Evolutionary conservation across 2,113 vertebrate species (phyloP), one percentile per base, ranked within the genome.

Genomic region (Brevimyrus niger): DNA sequence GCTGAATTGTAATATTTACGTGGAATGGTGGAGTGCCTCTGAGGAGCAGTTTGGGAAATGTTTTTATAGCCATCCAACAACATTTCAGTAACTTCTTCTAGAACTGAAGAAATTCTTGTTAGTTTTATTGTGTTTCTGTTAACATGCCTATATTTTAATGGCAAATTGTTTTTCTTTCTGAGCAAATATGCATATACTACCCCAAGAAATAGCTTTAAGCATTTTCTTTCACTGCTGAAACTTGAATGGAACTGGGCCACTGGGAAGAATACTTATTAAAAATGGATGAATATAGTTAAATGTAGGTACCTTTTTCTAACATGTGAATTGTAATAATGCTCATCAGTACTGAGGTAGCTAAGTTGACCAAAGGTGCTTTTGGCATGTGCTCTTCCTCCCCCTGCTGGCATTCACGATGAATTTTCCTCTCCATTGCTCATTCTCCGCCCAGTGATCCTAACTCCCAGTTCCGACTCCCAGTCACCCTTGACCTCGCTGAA

Each of bases 401-500:
- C 4, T 10, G 3, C 13, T 76, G 69, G 35, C 35, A 6, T 42
- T 35, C 15, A 80, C 19, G 73, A 80, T 76, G 69, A 35, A 19
- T 80, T 17, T 42, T 80, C 73, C 35, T 42, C 17, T 80, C 73
- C 15, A 4, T 42, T 35, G 4, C 5, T 42, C 35, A 80, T 80
- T 80, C 35, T 80, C 35, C 10, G 5, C 73, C 73, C 73, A 80
- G 73, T 80, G 73, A 80, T 42, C 35, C 73, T 80, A 42, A 17
- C 97, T 0, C 96, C 97, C 0, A 97, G 94, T 86, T 95, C 96
- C 42, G 95, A 96, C 0, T 96, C 96, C 0, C 96, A 97, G 91
- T 97, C 98, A 90, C 93, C 95, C 1, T 96, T 97, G 0, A 96
- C 96, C 2, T 96, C 97, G 90, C 97, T 97, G 88, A 99, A 99